Conservation (phyloP, 1,140 invertebrate genomes). For the Trichomalopsis sarcophagae region DNA sequence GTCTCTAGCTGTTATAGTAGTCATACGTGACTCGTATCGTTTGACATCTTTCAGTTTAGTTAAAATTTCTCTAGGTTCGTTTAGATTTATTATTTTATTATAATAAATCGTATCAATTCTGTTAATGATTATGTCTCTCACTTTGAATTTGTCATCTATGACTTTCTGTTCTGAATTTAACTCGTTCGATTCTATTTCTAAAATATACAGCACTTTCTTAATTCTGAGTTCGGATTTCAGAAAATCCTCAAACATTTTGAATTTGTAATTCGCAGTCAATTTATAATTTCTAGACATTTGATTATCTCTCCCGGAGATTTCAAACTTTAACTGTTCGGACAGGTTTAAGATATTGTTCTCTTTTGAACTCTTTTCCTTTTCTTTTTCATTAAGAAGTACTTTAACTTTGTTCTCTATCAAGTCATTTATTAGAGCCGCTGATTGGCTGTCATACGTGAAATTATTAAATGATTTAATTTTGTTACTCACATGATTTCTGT, state of each 20-base stretch:
- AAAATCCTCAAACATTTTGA: neutral
- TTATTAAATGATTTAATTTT: neutral
- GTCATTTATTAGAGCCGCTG: neutral
- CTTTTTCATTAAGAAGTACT: neutral
- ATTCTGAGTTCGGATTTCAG: neutral
- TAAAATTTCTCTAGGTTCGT: conserved; percentile 26
- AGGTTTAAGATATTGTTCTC: neutral
- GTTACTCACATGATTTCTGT: neutral
- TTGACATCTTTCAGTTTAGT: conserved; percentile 41
- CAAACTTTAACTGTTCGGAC: neutral
- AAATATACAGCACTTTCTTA: neutral
- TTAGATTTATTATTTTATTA: conserved; percentile 18
- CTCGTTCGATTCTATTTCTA: neutral
- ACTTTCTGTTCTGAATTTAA: neutral
- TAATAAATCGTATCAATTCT: conserved; percentile 41
- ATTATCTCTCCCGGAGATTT: neutral
- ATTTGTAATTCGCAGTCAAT: neutral
- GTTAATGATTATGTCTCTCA: conserved; percentile 51
- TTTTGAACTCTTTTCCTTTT: neutral
- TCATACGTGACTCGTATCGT: conserved; percentile 29
- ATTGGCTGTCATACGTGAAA: too few species aligned
- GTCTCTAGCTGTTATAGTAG: conserved; percentile 14
- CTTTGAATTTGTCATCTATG: conserved; percentile 40
- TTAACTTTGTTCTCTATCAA: neutral
- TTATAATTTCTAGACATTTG: neutral